A percentile compares a stretch with the other conserved stretches of the same genome.
These are phyloP conservation scores for Drosophila sulfurigaster DNA, from an alignment of 1,140 invertebrate genomes.

Conservation along the genomic window DNA sequence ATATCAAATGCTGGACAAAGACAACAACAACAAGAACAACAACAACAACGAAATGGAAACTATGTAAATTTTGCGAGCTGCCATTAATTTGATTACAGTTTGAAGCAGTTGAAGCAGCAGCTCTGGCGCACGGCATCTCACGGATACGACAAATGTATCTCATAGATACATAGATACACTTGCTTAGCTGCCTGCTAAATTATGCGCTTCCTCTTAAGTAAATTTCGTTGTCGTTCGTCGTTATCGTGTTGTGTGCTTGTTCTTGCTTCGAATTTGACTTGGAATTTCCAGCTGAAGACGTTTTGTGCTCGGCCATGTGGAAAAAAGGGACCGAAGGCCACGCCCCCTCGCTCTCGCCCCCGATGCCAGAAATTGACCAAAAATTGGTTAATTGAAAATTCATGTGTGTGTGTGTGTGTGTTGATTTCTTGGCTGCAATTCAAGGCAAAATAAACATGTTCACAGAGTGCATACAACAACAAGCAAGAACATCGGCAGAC, in stretches of 20 bases:
- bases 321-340: constrained; percentile 1
- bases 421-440: constrained; percentile 54
- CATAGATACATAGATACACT: constrained; percentile 27
- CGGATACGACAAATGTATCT: constrained; percentile 37
- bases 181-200: constrained; percentile 32
- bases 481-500: constrained; percentile 42
- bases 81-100: constrained; percentile 59
- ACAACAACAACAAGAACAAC: constrained; percentile 9
- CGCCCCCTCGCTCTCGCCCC: background rate
- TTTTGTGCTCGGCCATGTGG: constrained; percentile 11
- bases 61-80: constrained; percentile 52
- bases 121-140: constrained; percentile 17
- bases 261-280: constrained; percentile 27
- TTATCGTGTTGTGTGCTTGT: background rate
- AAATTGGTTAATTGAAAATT: constrained; percentile 17
- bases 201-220: constrained; percentile 48
- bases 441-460: constrained; percentile 68
- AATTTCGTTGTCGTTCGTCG: constrained; percentile 6
- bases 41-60: constrained; percentile 2
- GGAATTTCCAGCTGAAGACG: constrained; percentile 33
- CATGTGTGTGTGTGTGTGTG: background rate
- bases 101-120: constrained; percentile 20
- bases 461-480: constrained; percentile 37
- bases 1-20: constrained; percentile 36
- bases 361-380: background rate